Evolutionary conservation across 2,888 invertebrate species (phyloP).

Genomic region (Microctonus hyperodae): DNA sequence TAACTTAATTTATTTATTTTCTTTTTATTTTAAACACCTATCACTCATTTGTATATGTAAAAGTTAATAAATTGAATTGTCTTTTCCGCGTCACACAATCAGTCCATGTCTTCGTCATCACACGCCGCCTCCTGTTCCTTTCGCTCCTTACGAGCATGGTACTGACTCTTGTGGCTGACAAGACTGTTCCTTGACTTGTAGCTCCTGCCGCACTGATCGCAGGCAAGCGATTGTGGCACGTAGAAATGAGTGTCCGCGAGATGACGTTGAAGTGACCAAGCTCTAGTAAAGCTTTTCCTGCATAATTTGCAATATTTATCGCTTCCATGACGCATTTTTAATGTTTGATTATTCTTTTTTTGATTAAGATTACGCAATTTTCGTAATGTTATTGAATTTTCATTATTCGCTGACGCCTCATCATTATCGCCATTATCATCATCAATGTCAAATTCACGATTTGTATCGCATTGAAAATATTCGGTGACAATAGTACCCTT

Average conservation of each 20-base stretch:
- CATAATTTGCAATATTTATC: constrained; percentile 63
- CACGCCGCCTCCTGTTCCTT: constrained; percentile 51
- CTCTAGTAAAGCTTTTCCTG: constrained; percentile 64
- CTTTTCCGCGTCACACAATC: constrained; percentile 17
- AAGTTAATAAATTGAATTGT: not conserved
- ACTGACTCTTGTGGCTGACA: constrained; percentile 65
- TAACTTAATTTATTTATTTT: too few species aligned
- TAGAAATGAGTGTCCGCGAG: constrained; percentile 65
- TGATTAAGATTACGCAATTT: constrained; percentile 29
- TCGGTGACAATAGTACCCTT: not conserved
- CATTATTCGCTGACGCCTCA: not conserved
- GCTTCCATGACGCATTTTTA: constrained; percentile 24
- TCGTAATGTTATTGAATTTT: not conserved
- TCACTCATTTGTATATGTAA: constrained; percentile 4
- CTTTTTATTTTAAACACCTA: too few species aligned
- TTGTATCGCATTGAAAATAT: not conserved
- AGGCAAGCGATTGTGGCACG: constrained; percentile 63
- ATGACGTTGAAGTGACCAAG: constrained; percentile 65
- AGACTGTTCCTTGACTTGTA: constrained; percentile 65
- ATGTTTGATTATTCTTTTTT: not conserved
- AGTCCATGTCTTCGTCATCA: constrained; percentile 46
- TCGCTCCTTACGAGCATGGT: constrained; percentile 60
- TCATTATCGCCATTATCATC: not conserved
- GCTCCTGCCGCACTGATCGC: constrained; percentile 64
- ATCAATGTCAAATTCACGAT: constrained; percentile 5